These are phyloP conservation scores for Melanotaenia maccullochi DNA, from an alignment of 2,797 vertebrate genomes.

Conservation along the genomic window DNA sequence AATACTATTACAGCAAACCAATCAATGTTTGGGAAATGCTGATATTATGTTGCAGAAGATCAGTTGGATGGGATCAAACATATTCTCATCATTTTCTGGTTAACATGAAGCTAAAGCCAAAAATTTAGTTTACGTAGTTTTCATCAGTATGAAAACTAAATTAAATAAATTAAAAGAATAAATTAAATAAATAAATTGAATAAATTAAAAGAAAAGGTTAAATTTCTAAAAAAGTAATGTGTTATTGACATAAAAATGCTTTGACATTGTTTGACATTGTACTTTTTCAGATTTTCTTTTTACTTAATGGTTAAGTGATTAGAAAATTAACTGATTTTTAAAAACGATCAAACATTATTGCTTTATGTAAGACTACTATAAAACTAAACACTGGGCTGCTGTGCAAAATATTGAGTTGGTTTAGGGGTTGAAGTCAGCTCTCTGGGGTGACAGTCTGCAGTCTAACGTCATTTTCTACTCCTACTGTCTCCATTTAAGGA, in stretches of 20 bases:
- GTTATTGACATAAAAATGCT: neutral
- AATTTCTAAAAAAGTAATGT: neutral
- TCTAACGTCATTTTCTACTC: too few relatives aligned
- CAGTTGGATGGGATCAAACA: neutral
- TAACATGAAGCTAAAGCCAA: conserved; percentile 4
- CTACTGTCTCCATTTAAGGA: too few relatives aligned
- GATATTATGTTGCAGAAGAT: neutral
- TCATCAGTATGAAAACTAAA: neutral
- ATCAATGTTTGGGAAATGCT: conserved; percentile 2
- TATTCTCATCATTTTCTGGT: conserved; percentile 4
- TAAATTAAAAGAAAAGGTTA: neutral
- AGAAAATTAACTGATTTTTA: neutral
- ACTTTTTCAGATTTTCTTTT: neutral
- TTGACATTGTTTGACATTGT: neutral
- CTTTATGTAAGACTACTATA: too few relatives aligned
- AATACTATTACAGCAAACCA: neutral
- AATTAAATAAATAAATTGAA: too few relatives aligned
- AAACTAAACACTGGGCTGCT: too few relatives aligned
- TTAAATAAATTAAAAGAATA: neutral
- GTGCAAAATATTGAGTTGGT: too few relatives aligned
- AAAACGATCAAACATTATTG: neutral
- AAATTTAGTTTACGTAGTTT: neutral
- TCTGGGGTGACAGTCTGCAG: too few relatives aligned
- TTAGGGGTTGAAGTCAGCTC: too few relatives aligned
- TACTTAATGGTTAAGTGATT: neutral